A percentile compares a stretch with the other conserved stretches of the same genome.
These are phyloP conservation scores for Leptoteleia sp. DNA, from an alignment of 1,140 invertebrate genomes.

Conservation along the genomic window DNA sequence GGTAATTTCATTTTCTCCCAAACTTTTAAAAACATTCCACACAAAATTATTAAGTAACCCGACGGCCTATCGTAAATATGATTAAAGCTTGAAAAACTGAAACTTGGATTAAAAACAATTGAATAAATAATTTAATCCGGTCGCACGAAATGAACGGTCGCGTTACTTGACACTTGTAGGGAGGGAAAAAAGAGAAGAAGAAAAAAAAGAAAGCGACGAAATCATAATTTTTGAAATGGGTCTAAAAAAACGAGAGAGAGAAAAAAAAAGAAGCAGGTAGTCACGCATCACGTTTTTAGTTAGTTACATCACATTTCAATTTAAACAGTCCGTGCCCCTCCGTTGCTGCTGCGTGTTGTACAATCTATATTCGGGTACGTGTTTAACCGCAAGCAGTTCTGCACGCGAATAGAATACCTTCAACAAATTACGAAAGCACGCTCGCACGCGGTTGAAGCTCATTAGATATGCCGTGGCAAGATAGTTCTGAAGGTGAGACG, in stretches of 20 bases:
- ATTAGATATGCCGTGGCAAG: conserved; percentile 78
- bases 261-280: conserved; percentile 17
- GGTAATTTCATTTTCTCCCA: no score
- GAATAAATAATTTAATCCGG: no score
- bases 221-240: conserved; percentile 7
- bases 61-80: no score
- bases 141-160: no score
- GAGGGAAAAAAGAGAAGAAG: not conserved
- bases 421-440: conserved; percentile 80
- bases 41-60: no score
- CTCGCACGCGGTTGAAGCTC: conserved; percentile 79
- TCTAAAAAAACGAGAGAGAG: no score
- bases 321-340: conserved; percentile 39
- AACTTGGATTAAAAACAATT: no score
- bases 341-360: conserved; percentile 55
- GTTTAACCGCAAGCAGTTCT: conserved; percentile 72
- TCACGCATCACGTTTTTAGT: conserved; percentile 40
- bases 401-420: conserved; percentile 80
- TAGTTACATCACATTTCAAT: conserved; percentile 71
- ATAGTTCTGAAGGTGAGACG: conserved; percentile 73
- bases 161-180: no score
- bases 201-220: conserved; percentile 13
- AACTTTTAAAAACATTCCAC: no score
- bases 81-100: no score
- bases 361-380: conserved; percentile 66